Base-by-base conservation (phyloP, 2,797 vertebrate species). In the Rhynchotus rufescens region DNA sequence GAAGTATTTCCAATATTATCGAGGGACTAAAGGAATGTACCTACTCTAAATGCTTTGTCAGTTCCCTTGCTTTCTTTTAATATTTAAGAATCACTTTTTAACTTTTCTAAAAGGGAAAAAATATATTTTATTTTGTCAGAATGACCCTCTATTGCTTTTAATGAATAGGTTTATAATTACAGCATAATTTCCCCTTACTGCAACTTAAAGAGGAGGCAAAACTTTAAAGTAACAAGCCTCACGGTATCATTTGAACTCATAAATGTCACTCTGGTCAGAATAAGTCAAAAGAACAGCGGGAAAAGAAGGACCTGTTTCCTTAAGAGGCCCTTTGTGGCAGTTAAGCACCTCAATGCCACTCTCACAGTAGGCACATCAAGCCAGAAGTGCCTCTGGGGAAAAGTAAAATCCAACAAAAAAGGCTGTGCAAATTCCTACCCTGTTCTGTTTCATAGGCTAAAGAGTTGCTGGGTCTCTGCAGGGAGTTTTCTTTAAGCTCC, bases 31-130 rank as follows among this genome's bases (percentile, higher is more conserved):
- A 59, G 34, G 23, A 80, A 62, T 22, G 22, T 30, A 78, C 20
- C 8, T 64, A 25, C 42, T 73, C 34, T 79, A 75, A 49, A 79
- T 23, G 15, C 23, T 67, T 77, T 69, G 20, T 68, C 68, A 61
- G 15, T 80, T 52, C 49, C 36, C 81, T 52, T 52, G 26, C 30
- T 71, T 86, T 86, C 32, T 59, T 51, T 9, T 80, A 32, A 12
- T 88, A 73, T 83, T 93, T 92, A 54, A 76, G 45, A 86, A 80
- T 64, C 66, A 78, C 30, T 56, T 17, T 71, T 85, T 79, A 89
- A 67, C 19, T 51, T 4, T 40, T n/a, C n/a, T 86, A 42, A 86
- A 85, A 81, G 84, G 8, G 4, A 68, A 38, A 60, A 21, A 42
- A 71, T 3, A 36, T 68, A 54, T 81, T 34, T 67, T 8, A 9